Percentiles rank a stretch among this genome's conserved stretches.
Evolutionary conservation across 2,888 invertebrate genomes (phyloP).

Genomic region (Cyaniris semiargus): DNA sequence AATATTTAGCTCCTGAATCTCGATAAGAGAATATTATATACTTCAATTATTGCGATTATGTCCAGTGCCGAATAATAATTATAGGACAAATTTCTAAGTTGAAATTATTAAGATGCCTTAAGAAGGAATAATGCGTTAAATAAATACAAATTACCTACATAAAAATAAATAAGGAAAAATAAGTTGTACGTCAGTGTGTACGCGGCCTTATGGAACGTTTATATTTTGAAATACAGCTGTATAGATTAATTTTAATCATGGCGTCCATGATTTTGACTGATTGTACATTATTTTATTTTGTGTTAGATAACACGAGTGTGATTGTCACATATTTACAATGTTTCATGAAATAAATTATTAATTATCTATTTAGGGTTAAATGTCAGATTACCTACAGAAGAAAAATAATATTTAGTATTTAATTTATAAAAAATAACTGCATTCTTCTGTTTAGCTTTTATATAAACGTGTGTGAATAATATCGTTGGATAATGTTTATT

Average conservation of each 20-base stretch:
- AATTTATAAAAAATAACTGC: no score
- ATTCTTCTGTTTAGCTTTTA: no score
- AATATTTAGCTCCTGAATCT: no score
- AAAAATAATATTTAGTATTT: no score
- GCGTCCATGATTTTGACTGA: slow-evolving; percentile 38
- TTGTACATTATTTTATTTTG: slow-evolving; percentile 37
- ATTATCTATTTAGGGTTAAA: neutral
- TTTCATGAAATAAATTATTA: neutral
- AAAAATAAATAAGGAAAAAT: neutral
- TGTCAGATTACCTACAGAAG: neutral
- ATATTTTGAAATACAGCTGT: slow-evolving; percentile 36
- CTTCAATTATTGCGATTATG: no score
- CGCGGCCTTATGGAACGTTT: slow-evolving; percentile 30
- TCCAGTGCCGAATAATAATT: no score
- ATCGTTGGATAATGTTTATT: no score
- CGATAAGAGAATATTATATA: no score
- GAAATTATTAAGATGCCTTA: no score
- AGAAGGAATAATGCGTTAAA: no score
- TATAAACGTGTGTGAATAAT: no score
- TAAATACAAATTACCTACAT: neutral
- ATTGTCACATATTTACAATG: slow-evolving; percentile 23
- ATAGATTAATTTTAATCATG: slow-evolving; percentile 34
- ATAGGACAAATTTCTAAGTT: no score
- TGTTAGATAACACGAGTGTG: slow-evolving; percentile 15
- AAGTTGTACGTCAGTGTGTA: neutral